Percentiles rank a stretch among this genome's conserved stretches.
Evolutionary conservation across 2,888 invertebrate species (phyloP).

Genomic region (Rhamphomyia laevipes): DNA sequence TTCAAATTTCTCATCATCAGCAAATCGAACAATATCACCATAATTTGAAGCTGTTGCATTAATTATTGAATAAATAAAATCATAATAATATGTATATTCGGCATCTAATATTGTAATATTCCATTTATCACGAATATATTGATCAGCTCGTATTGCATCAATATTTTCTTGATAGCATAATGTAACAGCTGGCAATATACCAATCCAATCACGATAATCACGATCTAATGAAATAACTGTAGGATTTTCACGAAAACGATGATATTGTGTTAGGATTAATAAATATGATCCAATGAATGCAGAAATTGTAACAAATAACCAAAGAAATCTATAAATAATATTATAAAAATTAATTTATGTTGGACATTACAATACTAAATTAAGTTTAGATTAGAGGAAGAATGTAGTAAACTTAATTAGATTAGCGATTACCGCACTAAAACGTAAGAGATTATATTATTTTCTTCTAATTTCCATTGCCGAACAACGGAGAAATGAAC

Average conservation of each 20-base stretch:
- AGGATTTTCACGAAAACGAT: slow-evolving; percentile 27
- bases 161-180: slow-evolving; percentile 33
- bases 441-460: too few relatives aligned
- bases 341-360: too few relatives aligned
- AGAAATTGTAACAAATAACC: slow-evolving; percentile 22
- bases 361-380: too few relatives aligned
- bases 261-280: slow-evolving; percentile 24
- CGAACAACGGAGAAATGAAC: too few relatives aligned
- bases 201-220: slow-evolving; percentile 34
- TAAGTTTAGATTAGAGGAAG: too few relatives aligned
- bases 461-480: too few relatives aligned
- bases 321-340: slow-evolving; percentile 20
- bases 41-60: slow-evolving; percentile 39
- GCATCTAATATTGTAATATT: slow-evolving; percentile 33
- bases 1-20: slow-evolving; percentile 35
- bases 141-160: slow-evolving; percentile 27
- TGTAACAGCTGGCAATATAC: slow-evolving; percentile 31
- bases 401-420: too few relatives aligned
- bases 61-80: slow-evolving; percentile 38
- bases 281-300: slow-evolving; percentile 22
- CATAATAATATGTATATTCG: slow-evolving; percentile 39
- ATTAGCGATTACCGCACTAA: too few relatives aligned
- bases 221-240: slow-evolving; percentile 34
- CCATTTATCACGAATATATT: slow-evolving; percentile 33
- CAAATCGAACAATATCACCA: slow-evolving; percentile 32